Base-by-base conservation (phyloP, 2,113 vertebrate genomes). In the Rallus limicola region DNA sequence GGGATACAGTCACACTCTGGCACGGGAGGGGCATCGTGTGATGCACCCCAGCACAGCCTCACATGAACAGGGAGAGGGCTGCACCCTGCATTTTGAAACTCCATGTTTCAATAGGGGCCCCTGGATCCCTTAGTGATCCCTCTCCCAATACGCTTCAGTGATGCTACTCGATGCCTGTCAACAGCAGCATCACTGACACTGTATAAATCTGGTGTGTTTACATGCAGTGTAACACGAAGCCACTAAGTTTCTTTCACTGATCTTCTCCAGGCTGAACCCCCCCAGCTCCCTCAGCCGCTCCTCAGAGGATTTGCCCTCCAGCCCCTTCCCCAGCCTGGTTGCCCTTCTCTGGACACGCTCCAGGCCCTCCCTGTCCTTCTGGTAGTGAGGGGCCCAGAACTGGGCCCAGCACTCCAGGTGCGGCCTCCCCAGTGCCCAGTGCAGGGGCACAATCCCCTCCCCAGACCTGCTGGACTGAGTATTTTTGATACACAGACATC, bases 101-200 rank as follows among this genome's bases (percentile, higher is more conserved):
- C 23, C 16, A 6, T 18, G 55, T 53, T 88, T 70, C 36, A 48
- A 6, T 3, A 53, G n/a, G 12, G 16, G 9, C 6, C 29, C 56
- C 20, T 24, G 16, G 26, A 46, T 46, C 44, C 44, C 44, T 19
- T 23, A 23, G 34, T 2, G 8, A 63, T 28, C 16, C 25, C 23
- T 40, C 26, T 89, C 24, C 44, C 6, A 4, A 50, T 8, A 12
- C 0, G 18, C 38, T 62, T 58, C 44, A 38, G 10, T 16, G 24
- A 6, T 5, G 31, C 20, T 11, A 23, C 31, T 2, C 48, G 17
- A 42, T 4, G 8, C 0, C 6, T 4, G 12, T 23, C 40, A 58
- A 24, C n/a, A 63, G 36, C 2, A 78, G 69, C 40, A 85, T 7
- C 59, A 19, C 10, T 11, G 19, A 3, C 8, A 21, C 7, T 21